phyloP scores from a whole-genome alignment of 1,140 invertebrate genomes.

The Armadillidium nasatum region DNA sequence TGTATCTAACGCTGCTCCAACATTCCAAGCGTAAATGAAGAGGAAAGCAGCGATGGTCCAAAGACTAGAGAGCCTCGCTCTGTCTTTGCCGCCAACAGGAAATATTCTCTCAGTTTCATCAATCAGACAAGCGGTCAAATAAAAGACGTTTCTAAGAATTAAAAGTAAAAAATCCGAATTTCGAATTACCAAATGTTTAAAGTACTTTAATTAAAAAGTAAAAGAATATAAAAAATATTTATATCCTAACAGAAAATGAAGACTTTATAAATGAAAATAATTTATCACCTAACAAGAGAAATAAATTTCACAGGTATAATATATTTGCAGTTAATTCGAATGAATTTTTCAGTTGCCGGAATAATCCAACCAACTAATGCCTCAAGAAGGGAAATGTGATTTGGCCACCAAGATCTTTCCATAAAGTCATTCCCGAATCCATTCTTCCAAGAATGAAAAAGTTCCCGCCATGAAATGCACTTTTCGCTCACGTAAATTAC shows the following conservation, averaged over 20 bases:
- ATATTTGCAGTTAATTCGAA: conserved; percentile 54
- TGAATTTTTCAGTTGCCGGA: conserved; percentile 62
- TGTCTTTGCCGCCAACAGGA: conserved; percentile 47
- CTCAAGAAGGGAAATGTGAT: conserved; percentile 59
- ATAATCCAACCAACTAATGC: conserved; percentile 71
- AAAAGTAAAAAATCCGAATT: too few species aligned
- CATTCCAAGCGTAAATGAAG: conserved; percentile 33
- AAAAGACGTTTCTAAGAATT: conserved; percentile 59
- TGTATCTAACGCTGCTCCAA: conserved; percentile 25
- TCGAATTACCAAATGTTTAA: too few species aligned
- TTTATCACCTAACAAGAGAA: conserved; percentile 55
- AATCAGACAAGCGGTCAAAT: conserved; percentile 70
- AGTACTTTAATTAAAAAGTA: too few species aligned
- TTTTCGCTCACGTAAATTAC: conserved; percentile 85
- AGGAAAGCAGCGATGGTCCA: conserved; percentile 42
- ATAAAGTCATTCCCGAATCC: conserved; percentile 60
- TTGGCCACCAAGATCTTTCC: conserved; percentile 59
- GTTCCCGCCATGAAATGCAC: conserved; percentile 65
- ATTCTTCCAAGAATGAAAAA: conserved; percentile 59
- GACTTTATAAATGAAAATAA: too few species aligned
- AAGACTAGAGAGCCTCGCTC: conserved; percentile 27
- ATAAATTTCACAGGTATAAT: conserved; percentile 68
- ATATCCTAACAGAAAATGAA: too few species aligned
- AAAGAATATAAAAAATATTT: too few species aligned
- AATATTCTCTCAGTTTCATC: conserved; percentile 62